Percentiles rank a stretch among this genome's conserved stretches.
Conservation (phyloP, 2,113 vertebrate genomes). For the Tragelaphus imberbis region DNA sequence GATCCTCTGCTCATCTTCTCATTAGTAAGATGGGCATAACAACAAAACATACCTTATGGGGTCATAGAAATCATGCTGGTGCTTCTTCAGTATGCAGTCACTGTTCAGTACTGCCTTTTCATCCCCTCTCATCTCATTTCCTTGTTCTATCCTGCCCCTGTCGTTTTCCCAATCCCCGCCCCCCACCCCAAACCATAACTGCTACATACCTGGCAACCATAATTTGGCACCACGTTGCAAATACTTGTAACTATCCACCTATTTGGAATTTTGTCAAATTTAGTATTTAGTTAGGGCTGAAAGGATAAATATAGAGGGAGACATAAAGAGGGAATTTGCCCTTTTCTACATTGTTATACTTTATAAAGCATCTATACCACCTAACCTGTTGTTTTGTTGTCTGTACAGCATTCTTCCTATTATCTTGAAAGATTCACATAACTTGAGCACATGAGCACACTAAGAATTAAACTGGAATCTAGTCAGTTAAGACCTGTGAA, state of each 20-base stretch:
- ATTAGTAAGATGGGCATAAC: background rate
- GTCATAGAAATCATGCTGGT: background rate
- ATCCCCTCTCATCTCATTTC: fast-evolving
- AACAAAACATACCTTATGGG: background rate
- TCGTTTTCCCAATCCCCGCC: background rate
- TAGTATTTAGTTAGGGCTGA: background rate
- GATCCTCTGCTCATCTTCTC: background rate
- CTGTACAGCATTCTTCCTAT: background rate
- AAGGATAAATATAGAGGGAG: background rate
- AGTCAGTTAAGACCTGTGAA: background rate
- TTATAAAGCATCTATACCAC: background rate
- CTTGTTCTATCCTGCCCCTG: fast-evolving
- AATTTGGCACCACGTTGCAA: background rate
- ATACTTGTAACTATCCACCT: too few species aligned
- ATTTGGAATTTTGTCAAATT: background rate
- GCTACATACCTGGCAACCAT: fast-evolving
- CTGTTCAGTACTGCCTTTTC: background rate
- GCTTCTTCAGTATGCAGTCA: background rate
- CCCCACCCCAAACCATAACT: too few species aligned
- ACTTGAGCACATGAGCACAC: too few species aligned
- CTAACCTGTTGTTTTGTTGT: background rate
- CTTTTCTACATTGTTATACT: background rate
- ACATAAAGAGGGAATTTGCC: background rate
- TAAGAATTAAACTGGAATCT: background rate
- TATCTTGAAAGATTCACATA: fast-evolving